Conservation (phyloP, 2,888 invertebrate species). For the Podotricha telesiphe region DNA sequence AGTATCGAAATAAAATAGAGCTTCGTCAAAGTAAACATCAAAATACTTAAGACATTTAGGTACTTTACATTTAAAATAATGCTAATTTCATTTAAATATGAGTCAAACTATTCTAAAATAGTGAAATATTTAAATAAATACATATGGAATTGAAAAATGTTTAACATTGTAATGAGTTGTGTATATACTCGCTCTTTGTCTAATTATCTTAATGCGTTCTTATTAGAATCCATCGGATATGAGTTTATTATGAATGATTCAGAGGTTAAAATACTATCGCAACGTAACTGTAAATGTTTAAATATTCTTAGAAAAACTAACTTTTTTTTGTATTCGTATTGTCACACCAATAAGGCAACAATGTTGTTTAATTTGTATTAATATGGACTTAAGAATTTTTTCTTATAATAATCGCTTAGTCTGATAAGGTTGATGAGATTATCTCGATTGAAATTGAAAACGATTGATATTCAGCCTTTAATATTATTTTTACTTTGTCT, state of each 20-base stretch:
- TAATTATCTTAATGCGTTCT: conserved; percentile 1
- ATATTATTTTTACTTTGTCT: too few species aligned
- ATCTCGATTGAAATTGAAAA: too few species aligned
- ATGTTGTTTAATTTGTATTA: not conserved
- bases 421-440: too few species aligned
- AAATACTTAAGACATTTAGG: too few species aligned
- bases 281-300: conserved; percentile 1
- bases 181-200: not conserved
- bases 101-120: not conserved
- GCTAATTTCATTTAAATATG: not conserved
- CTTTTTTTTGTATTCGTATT: not conserved
- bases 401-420: too few species aligned
- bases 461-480: too few species aligned
- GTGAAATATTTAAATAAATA: not conserved
- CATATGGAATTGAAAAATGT: not conserved
- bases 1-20: too few species aligned
- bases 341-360: not conserved
- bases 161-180: not conserved
- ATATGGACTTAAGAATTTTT: too few species aligned
- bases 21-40: too few species aligned
- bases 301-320: conserved; percentile 1
- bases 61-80: not conserved
- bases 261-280: conserved; percentile 16
- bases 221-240: conserved; percentile 11
- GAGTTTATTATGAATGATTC: conserved; percentile 13